phyloP scores from a whole-genome alignment of 1,140 invertebrate genomes.

The Centruroides vittatus region DNA sequence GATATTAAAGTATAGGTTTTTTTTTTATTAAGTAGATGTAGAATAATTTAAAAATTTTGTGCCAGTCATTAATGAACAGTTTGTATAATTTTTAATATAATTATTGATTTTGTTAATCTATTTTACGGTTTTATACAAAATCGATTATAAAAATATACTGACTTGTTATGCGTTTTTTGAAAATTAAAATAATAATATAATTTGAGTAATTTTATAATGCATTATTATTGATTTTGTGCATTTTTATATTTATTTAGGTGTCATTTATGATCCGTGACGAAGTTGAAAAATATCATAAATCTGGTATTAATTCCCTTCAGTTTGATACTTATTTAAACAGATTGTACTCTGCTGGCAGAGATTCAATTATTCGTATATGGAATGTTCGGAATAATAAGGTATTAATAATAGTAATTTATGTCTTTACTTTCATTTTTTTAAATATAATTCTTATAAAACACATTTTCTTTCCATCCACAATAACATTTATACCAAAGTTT shows the following conservation, averaged over 20 bases:
- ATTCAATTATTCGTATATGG: constrained; percentile 97
- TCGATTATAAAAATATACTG: too few relatives aligned
- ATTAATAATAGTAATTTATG: neutral
- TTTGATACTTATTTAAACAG: constrained; percentile 72
- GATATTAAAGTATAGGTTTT: too few relatives aligned
- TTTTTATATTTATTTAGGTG: constrained; percentile 33
- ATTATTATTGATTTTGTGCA: too few relatives aligned
- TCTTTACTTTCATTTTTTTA: neutral
- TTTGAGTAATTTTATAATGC: too few relatives aligned
- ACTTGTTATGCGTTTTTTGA: too few relatives aligned
- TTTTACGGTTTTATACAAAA: too few relatives aligned
- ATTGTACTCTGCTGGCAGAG: constrained; percentile 92
- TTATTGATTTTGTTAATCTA: too few relatives aligned
- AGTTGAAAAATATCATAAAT: constrained; percentile 81
- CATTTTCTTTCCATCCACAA: neutral
- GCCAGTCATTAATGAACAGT: too few relatives aligned
- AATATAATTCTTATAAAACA: neutral
- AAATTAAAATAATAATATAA: too few relatives aligned
- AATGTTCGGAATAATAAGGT: constrained; percentile 35
- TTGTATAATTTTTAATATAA: too few relatives aligned
- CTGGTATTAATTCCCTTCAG: constrained; percentile 91
- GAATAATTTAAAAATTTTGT: too few relatives aligned
- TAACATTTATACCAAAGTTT: constrained; percentile 5
- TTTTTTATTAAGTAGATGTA: too few relatives aligned
- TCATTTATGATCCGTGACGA: constrained; percentile 97